Conservation (phyloP, 2,888 invertebrate genomes). For the Phanerotoma sp. region DNA sequence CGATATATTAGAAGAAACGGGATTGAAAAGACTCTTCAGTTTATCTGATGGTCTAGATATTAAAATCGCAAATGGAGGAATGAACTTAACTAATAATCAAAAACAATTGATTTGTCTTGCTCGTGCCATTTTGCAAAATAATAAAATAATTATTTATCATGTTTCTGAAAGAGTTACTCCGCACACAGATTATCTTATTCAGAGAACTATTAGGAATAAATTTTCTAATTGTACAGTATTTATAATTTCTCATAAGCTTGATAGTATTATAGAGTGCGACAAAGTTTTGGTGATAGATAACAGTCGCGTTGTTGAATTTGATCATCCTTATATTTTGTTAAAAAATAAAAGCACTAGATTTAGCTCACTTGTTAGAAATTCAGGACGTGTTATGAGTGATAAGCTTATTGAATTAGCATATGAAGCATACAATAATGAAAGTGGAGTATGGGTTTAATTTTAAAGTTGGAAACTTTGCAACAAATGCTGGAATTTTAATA, state of each 20-base stretch:
- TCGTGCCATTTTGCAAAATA: conserved; percentile 81
- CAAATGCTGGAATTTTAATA: too few species aligned
- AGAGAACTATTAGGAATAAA: conserved; percentile 61
- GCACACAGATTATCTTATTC: conserved; percentile 65
- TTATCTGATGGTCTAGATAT: conserved; percentile 65
- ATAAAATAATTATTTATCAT: conserved; percentile 83
- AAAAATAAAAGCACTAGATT: conserved; percentile 61
- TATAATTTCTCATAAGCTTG: conserved; percentile 65
- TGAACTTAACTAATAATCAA: conserved; percentile 88
- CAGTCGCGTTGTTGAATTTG: conserved; percentile 65
- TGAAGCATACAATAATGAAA: conserved; percentile 48
- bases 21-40: conserved; percentile 69
- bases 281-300: conserved; percentile 62
- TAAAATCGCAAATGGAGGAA: conserved; percentile 74
- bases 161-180: conserved; percentile 93
- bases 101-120: conserved; percentile 88
- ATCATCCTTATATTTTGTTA: conserved; percentile 64
- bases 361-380: conserved; percentile 63
- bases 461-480: too few species aligned
- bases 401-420: conserved; percentile 60
- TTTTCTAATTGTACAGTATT: conserved; percentile 63
- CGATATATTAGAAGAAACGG: conserved; percentile 66
- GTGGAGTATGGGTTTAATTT: too few species aligned
- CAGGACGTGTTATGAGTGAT: conserved; percentile 62
- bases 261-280: conserved; percentile 67